A percentile compares a stretch with the other conserved stretches of the same genome.
These are phyloP conservation scores for Andrena minutula DNA, from an alignment of 2,888 invertebrate species.

Conservation along the genomic window DNA sequence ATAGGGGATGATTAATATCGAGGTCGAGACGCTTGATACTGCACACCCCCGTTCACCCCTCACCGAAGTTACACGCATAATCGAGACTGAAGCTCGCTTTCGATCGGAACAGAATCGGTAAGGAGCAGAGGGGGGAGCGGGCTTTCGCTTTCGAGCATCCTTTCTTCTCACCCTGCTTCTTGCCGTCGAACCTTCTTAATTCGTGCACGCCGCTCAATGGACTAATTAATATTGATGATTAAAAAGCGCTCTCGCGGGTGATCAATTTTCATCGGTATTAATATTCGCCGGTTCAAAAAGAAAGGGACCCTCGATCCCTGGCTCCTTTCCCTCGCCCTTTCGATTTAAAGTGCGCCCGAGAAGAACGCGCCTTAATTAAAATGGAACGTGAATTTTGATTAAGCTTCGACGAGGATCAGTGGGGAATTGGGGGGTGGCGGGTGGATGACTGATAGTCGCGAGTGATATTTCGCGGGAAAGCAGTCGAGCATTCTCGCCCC, in stretches of 20 bases:
- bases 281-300: conserved; percentile 62
- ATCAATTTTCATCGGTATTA: conserved; percentile 79
- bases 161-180: conserved; percentile 32
- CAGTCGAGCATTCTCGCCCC: not conserved
- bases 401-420: not conserved
- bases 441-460: conserved; percentile 1
- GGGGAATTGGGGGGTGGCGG: no score
- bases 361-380: conserved; percentile 47
- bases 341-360: conserved; percentile 20
- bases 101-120: conserved; percentile 42
- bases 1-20: conserved; percentile 38
- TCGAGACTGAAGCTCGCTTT: conserved; percentile 54
- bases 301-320: conserved; percentile 4
- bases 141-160: conserved; percentile 40
- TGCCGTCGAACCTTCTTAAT: conserved; percentile 73
- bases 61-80: not conserved
- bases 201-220: conserved; percentile 65
- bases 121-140: not conserved
- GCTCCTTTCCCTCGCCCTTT: conserved; percentile 26
- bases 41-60: not conserved
- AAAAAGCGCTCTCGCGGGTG: conserved; percentile 72
- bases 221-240: conserved; percentile 81
- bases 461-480: not conserved
- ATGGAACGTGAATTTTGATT: conserved; percentile 44
- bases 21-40: conserved; percentile 19